These are phyloP conservation scores for human DNA, from an alignment of 2,113 vertebrate species.

Conservation along the genomic window GRCh38 chr5:20261501-20262000, in stretches of 20 bases:
- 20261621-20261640: no score
- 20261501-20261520: no score
- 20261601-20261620: no score
- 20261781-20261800: background rate
- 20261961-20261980: background rate
- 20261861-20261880: background rate
- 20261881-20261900: background rate
- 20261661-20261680: no score
- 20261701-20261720: no score
- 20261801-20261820: background rate
- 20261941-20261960: background rate
- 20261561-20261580: no score
- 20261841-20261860: background rate
- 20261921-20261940: background rate
- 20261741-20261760: background rate
- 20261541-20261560: no score
- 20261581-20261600: no score
- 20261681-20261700: no score
- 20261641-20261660: no score
- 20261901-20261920: background rate
- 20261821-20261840: background rate
- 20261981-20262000: background rate
- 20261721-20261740: no score
- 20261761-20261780: background rate
- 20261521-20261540: no score